Evolutionary conservation across 2,113 vertebrate genomes (phyloP).

Genomic region (Tenebrosternarchus preto): DNA sequence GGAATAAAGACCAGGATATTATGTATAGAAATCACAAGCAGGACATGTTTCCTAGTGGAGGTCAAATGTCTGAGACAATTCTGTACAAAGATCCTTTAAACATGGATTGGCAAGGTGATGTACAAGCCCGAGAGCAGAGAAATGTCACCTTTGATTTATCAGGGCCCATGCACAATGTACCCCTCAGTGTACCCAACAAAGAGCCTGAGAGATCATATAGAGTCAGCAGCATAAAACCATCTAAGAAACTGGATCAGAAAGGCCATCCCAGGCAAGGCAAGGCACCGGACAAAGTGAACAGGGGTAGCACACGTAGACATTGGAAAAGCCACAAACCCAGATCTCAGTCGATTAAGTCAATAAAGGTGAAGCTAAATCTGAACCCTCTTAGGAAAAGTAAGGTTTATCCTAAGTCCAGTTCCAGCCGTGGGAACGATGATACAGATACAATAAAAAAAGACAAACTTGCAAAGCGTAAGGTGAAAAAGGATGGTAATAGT

Average conservation of each 20-base stretch:
- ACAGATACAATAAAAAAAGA: conserved; percentile 50
- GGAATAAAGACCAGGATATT: conserved; percentile 21
- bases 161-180: conserved; percentile 45
- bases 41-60: conserved; percentile 10
- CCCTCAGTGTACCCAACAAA: conserved; percentile 11
- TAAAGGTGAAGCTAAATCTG: conserved; percentile 80
- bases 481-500: background rate
- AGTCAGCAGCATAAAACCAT: conserved; percentile 24
- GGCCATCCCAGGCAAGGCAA: conserved; percentile 22
- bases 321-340: conserved; percentile 54
- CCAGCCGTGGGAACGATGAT: conserved; percentile 44
- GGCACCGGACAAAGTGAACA: conserved; percentile 7
- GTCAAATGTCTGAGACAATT: conserved; percentile 28
- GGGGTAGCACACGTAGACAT: conserved; percentile 29
- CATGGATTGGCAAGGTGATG: background rate
- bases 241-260: background rate
- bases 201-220: conserved; percentile 34
- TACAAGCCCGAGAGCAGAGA: conserved; percentile 50
- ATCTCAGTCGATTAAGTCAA: conserved; percentile 58
- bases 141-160: conserved; percentile 71
- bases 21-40: conserved; percentile 10
- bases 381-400: conserved; percentile 74
- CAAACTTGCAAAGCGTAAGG: background rate
- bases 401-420: conserved; percentile 71
- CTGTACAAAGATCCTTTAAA: conserved; percentile 41